These are phyloP conservation scores for Ondatra zibethicus DNA, from an alignment of 2,113 vertebrate genomes.

Conservation along the genomic window DNA sequence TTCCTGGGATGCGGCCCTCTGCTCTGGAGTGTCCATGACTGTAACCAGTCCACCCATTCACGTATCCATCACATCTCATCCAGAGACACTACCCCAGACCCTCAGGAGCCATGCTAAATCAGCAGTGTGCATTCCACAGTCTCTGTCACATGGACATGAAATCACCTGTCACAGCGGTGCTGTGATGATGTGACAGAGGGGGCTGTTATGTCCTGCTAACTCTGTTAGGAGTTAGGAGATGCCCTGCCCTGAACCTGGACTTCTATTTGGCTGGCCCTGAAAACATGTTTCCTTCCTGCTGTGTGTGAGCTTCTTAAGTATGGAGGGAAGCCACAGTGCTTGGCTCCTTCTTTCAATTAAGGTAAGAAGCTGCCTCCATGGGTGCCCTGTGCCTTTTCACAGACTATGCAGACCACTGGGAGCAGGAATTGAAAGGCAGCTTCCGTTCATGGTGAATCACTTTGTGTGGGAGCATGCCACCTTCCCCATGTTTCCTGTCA, in stretches of 20 bases:
- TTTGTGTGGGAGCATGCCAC: not conserved
- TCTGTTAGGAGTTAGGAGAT: not conserved
- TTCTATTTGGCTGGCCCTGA: not conserved
- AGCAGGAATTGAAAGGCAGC: not conserved
- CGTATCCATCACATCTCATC: no score
- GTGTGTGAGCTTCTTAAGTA: not conserved
- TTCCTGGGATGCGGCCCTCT: not conserved
- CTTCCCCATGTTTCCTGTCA: not conserved
- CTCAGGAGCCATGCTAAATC: not conserved
- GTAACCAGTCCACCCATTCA: not conserved
- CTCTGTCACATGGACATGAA: not conserved
- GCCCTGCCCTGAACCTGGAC: no score
- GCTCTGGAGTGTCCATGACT: no score
- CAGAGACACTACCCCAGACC: not conserved
- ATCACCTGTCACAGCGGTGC: not conserved
- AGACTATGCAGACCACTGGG: not conserved
- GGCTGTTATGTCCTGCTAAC: not conserved
- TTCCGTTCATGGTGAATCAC: not conserved
- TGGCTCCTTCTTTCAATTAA: not conserved
- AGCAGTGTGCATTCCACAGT: not conserved
- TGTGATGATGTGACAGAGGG: not conserved
- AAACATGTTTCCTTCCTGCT: not conserved
- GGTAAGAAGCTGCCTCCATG: no score
- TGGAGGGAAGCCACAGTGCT: not conserved
- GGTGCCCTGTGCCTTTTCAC: not conserved